phyloP scores from a whole-genome alignment of 2,888 invertebrate species.

The Drosophila antonietae region DNA sequence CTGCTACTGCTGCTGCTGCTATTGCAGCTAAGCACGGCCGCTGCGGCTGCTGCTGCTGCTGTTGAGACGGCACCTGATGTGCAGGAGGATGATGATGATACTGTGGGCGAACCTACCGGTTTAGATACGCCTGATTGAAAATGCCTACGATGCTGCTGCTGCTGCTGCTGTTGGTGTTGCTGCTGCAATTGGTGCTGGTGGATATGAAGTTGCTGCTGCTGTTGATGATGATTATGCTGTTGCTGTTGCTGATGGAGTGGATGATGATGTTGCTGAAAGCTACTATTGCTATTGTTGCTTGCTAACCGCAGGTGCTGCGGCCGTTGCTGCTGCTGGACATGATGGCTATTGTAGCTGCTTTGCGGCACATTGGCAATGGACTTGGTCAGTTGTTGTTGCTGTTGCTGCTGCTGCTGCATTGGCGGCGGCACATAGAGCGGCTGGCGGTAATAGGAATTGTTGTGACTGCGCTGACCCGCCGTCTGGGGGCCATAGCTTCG shows the following conservation, averaged over 20 bases:
- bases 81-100: slow-evolving; percentile 59
- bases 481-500: slow-evolving; percentile 17
- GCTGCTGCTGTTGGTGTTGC: slow-evolving; percentile 51
- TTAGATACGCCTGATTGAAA: slow-evolving; percentile 40
- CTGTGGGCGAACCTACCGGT: slow-evolving; percentile 48
- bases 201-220: slow-evolving; percentile 56
- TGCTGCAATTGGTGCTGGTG: slow-evolving; percentile 48
- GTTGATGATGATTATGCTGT: slow-evolving; percentile 32
- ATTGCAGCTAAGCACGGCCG: slow-evolving; percentile 15
- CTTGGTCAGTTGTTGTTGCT: slow-evolving; percentile 66
- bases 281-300: slow-evolving; percentile 30
- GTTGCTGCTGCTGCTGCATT: slow-evolving; percentile 69
- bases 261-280: slow-evolving; percentile 46
- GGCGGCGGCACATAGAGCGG: slow-evolving; percentile 83
- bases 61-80: slow-evolving; percentile 47
- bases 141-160: slow-evolving; percentile 44
- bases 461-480: slow-evolving; percentile 43
- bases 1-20: slow-evolving; percentile 9
- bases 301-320: slow-evolving; percentile 57
- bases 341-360: slow-evolving; percentile 52
- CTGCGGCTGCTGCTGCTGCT: slow-evolving; percentile 32
- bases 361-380: slow-evolving; percentile 47
- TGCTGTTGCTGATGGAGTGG: slow-evolving; percentile 68
- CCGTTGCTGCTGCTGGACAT: slow-evolving; percentile 59
- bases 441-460: slow-evolving; percentile 74